phyloP scores from a whole-genome alignment of 2,113 vertebrate genomes.

The Pollachius pollachius region DNA sequence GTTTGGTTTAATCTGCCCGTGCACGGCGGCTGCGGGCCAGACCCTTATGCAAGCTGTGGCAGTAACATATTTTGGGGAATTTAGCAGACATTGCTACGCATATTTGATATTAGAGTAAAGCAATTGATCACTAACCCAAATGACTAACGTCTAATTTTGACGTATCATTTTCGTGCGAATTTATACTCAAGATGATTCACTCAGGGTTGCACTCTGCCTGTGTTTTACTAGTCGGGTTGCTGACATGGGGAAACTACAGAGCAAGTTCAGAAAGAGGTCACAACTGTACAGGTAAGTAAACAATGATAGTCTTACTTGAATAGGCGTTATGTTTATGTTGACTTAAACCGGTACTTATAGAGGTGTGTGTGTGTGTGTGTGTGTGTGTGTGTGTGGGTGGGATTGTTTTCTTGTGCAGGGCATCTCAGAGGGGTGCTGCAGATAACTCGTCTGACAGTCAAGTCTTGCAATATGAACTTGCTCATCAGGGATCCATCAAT shows the following conservation, averaged over 20 bases:
- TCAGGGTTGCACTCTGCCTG: no score
- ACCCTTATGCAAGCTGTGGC: conserved; percentile 10
- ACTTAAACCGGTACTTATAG: not conserved
- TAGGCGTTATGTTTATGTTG: no score
- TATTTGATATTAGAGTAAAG: no score
- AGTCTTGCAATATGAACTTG: conserved; percentile 70
- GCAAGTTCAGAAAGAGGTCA: conserved; percentile 81
- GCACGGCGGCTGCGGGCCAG: not conserved
- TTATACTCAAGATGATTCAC: no score
- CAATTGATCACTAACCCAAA: no score
- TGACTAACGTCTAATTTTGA: no score
- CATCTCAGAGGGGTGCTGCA: conserved; percentile 60
- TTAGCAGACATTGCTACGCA: not conserved
- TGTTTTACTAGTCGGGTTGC: not conserved
- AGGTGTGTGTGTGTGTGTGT: not conserved
- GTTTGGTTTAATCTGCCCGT: not conserved
- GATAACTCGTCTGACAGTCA: conserved; percentile 50
- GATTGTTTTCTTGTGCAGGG: conserved; percentile 57
- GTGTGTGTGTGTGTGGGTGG: not conserved
- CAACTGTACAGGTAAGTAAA: conserved; percentile 81
- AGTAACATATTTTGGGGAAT: not conserved
- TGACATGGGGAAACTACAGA: conserved; percentile 91
- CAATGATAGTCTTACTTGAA: not conserved
- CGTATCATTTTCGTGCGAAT: no score
- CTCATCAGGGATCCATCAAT: conserved; percentile 78